Evolutionary conservation across 2,797 vertebrate genomes (phyloP).

Genomic region (Muraenolepis orangiensis): DNA sequence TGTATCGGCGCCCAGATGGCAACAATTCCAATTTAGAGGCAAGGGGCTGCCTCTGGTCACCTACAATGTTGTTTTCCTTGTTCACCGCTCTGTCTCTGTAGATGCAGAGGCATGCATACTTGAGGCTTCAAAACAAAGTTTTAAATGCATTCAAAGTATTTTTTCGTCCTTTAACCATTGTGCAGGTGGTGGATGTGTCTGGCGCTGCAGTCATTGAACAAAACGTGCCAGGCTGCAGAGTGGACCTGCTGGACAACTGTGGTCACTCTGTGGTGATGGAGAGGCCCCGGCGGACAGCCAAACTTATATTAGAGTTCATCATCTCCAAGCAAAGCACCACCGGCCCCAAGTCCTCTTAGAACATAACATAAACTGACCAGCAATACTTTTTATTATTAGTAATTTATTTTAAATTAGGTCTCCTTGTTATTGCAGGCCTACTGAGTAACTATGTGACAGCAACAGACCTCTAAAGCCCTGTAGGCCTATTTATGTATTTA

Average conservation of each 20-base stretch:
- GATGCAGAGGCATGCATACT: too few species aligned
- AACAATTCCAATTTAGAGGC: too few species aligned
- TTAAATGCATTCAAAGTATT: not conserved
- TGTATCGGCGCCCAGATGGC: too few species aligned
- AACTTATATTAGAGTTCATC: constrained; percentile 89
- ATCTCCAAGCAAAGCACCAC: constrained; percentile 74
- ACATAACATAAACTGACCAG: not conserved
- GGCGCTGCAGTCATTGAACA: constrained; percentile 80
- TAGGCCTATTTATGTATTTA: constrained; percentile 1
- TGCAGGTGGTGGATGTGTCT: constrained; percentile 89
- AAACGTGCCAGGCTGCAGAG: constrained; percentile 77
- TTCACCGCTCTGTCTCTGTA: too few species aligned
- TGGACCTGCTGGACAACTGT: constrained; percentile 93
- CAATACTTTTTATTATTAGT: not conserved
- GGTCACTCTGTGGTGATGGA: constrained; percentile 95
- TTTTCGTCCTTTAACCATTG: not conserved
- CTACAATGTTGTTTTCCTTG: too few species aligned
- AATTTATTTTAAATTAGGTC: not conserved
- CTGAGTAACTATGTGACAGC: not conserved
- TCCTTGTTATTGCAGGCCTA: not conserved
- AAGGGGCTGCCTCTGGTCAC: too few species aligned
- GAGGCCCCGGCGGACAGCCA: constrained; percentile 87
- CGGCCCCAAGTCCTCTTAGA: constrained; percentile 71
- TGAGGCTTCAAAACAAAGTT: not conserved
- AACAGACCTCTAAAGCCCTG: not conserved